Evolutionary conservation across 1,140 invertebrate species (phyloP), one percentile per base, ranked within the genome.

Genomic region (Eueides isabella): DNA sequence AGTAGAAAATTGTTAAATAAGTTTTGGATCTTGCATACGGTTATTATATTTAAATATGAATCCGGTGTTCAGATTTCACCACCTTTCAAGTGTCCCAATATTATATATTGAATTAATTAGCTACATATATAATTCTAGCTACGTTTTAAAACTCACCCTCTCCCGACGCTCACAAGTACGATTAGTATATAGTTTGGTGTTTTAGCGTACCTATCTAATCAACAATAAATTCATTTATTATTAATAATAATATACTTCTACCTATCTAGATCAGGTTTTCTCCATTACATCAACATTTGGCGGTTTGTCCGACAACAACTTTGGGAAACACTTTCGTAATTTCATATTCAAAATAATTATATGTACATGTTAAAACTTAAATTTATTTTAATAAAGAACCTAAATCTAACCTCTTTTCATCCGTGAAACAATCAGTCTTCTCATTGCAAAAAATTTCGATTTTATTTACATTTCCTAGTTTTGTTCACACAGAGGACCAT

Each of bases 391-490:
- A 82, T 81, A 85, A 82, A 82, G 78, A 92, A 86, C 77, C 83
- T 89, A 89, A 87, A 85, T 73, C 88, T 89, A 90, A 89, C 80
- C 88, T 86, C 84, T 82, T 77, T 85, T 85, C 87, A 90, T 82
- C 85, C 88, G 80, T 84, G 85, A 89, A 85, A 91, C 90, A 86
- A 89, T 92, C 90, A 92, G 90, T 92, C 90, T 92, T 92, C 89
- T 92, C 90, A 88, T 89, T 91, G 89, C 89, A 85, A 91, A 92
- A 90, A 90, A 90, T 90, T 88, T 87, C 82, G 66, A 84, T 87
- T 84, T 76, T 79, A 83, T 84, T 81, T 55, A 55, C 44, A 48
- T 81, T 74, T 64, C 77, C 62, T 68, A 73, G 64, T 63, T 71
- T 79, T 76, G 75, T 67, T 76, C 76, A 79, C 77, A 48, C 44